Base-by-base conservation (phyloP, 2,888 invertebrate genomes). In the Drosophila yooni region DNA sequence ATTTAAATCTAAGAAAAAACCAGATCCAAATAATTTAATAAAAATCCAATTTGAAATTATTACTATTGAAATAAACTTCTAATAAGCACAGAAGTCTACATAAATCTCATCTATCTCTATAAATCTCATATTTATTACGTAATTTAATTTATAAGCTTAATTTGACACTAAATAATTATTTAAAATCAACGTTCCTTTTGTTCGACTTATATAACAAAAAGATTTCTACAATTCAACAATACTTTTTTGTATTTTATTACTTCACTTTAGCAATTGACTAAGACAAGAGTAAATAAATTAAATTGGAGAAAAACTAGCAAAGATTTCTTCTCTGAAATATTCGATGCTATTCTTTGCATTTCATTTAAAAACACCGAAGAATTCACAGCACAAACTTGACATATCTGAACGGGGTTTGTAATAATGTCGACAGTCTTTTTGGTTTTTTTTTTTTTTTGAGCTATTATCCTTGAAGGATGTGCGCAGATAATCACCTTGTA, bases 401-500 rank as follows among this genome's bases (percentile, higher is more conserved):
- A 38, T 3, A 10, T 33, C 33, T 18, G 27, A 27, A 21, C 43
- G 11, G 2, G 36, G 18, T 18, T 38, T 50, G 18, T 15, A 31
- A 33, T 11, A 53, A 25, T 43, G 61, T 53, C 31, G 52, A 72
- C 61, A 63, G 63, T 64, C 73, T 59, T 60, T 21, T 21, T 21
- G 21, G 21, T 46, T 34, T 34, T 50, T 18, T 33, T 38, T 33
- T 8, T 51, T 27, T 48, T 51, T 29, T n/a, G 1, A 56, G 33
- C n/a, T 29, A 15, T 7, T 58, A 64, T 79, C 73, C 79, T 70
- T 46, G 0, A 50, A 80, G 79, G 79, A 78, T 71, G 3, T 74
- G 40, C 54, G 36, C 33, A 25, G 76, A 76, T 76, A 76, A 78
- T 76, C 76, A 76, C 76, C 76, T 76, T 76, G 53, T 40, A 52